Evolutionary conservation across 92 coral and sea anemone genomes (phyloP).

Genomic region (Siderastrea siderea): DNA sequence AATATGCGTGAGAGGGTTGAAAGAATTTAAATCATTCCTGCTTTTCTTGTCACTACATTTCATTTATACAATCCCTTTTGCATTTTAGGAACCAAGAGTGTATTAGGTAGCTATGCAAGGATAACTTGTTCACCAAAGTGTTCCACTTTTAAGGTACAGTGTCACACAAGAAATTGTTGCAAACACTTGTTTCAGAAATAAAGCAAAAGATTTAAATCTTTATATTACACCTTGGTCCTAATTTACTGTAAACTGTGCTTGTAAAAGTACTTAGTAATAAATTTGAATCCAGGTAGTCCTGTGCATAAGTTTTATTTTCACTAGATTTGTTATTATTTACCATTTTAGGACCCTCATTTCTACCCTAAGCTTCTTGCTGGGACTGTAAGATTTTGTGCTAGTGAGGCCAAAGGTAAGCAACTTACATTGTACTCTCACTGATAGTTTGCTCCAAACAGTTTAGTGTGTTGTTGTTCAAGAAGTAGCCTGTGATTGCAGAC

Average conservation of each 20-base stretch:
- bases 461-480: not conserved
- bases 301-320: not conserved
- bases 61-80: not conserved
- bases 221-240: too few relatives aligned
- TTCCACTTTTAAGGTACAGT: constrained; percentile 44
- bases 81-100: constrained; percentile 54
- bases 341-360: constrained; percentile 80
- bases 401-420: constrained; percentile 82
- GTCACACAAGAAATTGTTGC: not conserved
- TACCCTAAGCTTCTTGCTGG: constrained; percentile 90
- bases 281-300: too few relatives aligned
- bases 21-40: too few relatives aligned
- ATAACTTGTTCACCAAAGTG: constrained; percentile 52
- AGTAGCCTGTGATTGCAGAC: too few relatives aligned
- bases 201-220: too few relatives aligned
- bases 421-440: not conserved
- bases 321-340: not conserved
- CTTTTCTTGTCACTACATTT: too few relatives aligned
- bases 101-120: constrained; percentile 53
- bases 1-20: too few relatives aligned
- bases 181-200: too few relatives aligned
- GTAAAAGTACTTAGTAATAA: too few relatives aligned
- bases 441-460: not conserved
- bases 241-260: too few relatives aligned
- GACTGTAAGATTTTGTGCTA: constrained; percentile 86